phyloP scores from a whole-genome alignment of 2,113 vertebrate species.

The Taxidea taxus region DNA sequence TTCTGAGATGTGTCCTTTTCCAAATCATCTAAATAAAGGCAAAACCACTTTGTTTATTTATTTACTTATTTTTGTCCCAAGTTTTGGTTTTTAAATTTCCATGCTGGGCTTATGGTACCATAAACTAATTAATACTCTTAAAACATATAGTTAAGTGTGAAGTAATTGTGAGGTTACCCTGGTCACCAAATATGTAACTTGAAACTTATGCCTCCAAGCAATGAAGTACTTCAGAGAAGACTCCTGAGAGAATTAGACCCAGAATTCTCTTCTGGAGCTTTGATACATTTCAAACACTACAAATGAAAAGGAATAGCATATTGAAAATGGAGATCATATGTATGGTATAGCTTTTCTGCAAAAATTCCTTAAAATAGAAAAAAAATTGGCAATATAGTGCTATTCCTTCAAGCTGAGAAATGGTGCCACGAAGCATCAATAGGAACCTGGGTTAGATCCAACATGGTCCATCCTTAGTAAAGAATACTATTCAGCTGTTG shows the following conservation, averaged over 20 bases:
- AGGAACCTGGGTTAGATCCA: conserved; percentile 56
- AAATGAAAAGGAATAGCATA: conserved; percentile 67
- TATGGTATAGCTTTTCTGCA: conserved; percentile 62
- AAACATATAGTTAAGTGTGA: conserved; percentile 42
- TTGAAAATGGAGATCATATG: conserved; percentile 75
- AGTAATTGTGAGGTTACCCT: conserved; percentile 7
- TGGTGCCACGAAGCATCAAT: conserved; percentile 27
- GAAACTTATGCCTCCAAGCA: conserved; percentile 45
- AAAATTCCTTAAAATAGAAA: conserved; percentile 56
- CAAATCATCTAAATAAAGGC: conserved; percentile 14
- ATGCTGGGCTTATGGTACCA: neutral
- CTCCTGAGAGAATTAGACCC: conserved; percentile 60
- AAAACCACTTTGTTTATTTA: neutral
- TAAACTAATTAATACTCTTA: conserved; percentile 21
- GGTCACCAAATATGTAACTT: conserved; percentile 46
- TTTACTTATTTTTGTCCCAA: neutral
- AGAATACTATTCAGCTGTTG: conserved; percentile 49
- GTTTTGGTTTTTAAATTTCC: neutral
- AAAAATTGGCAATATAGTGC: conserved; percentile 47
- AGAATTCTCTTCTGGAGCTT: conserved; percentile 54
- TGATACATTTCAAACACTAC: conserved; percentile 68
- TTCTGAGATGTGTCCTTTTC: neutral
- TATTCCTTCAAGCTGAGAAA: conserved; percentile 64
- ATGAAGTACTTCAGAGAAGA: conserved; percentile 61
- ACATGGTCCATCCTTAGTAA: neutral